These are phyloP conservation scores for Mythimna loreyi DNA, from an alignment of 2,888 invertebrate species.

Conservation along the genomic window DNA sequence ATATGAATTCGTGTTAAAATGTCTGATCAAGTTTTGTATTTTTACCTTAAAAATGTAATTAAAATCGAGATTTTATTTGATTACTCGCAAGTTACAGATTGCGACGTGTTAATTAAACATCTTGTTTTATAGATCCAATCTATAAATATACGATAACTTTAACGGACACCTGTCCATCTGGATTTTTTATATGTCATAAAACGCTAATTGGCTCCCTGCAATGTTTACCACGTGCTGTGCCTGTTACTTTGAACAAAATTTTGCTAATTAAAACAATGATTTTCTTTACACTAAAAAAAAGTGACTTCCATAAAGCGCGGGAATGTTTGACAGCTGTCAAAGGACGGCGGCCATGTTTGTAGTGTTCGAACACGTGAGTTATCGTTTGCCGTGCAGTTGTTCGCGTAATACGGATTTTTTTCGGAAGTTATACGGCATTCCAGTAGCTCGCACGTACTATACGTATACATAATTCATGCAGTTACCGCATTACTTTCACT, in stretches of 20 bases:
- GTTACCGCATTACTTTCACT: slow-evolving; percentile 80
- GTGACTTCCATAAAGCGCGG: slow-evolving; percentile 5
- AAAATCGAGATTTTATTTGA: slow-evolving; percentile 54
- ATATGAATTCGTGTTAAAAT: slow-evolving; percentile 40
- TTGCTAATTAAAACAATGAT: slow-evolving; percentile 39
- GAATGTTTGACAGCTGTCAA: slow-evolving; percentile 59
- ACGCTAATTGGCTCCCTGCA: slow-evolving; percentile 55
- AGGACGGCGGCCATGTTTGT: slow-evolving; percentile 51
- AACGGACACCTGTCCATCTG: slow-evolving; percentile 62
- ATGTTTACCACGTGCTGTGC: slow-evolving; percentile 56
- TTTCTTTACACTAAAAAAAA: background rate
- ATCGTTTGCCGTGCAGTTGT: slow-evolving; percentile 53
- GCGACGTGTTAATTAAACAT: slow-evolving; percentile 63
- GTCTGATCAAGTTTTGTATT: slow-evolving; percentile 57
- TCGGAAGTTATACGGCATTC: slow-evolving; percentile 72
- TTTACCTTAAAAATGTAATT: slow-evolving; percentile 50
- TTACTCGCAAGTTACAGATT: slow-evolving; percentile 38
- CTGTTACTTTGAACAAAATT: slow-evolving; percentile 2
- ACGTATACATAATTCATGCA: slow-evolving; percentile 76
- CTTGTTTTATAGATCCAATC: slow-evolving; percentile 53
- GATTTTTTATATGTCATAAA: slow-evolving; percentile 42
- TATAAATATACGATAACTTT: slow-evolving; percentile 41
- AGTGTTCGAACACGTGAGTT: slow-evolving; percentile 55
- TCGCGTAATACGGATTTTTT: slow-evolving; percentile 67
- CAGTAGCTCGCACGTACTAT: slow-evolving; percentile 63